Conservation (phyloP, 2,888 invertebrate species). For the Argyresthia goedartella region DNA sequence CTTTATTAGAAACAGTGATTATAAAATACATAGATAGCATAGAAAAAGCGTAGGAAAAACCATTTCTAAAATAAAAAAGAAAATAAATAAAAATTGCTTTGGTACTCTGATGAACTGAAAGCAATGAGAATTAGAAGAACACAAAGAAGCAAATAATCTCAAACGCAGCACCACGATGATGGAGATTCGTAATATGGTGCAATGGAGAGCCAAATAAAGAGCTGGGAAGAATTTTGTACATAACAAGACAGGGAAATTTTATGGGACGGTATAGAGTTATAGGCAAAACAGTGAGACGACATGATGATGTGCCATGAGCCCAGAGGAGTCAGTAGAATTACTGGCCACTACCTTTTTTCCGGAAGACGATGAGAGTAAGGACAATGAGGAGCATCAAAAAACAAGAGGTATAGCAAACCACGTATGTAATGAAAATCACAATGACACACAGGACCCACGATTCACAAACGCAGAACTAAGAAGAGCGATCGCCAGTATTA, state of each 20-base stretch:
- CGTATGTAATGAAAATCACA: background rate
- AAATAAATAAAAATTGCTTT: background rate
- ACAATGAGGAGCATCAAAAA: background rate
- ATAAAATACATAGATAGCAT: background rate
- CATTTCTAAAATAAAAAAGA: background rate
- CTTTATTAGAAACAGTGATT: background rate
- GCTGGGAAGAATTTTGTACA: slow-evolving; percentile 4
- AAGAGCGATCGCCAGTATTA: background rate
- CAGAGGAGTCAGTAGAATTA: background rate
- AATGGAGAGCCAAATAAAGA: background rate
- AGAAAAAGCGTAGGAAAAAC: background rate
- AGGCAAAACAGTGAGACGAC: background rate
- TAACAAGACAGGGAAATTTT: background rate
- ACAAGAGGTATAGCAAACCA: background rate
- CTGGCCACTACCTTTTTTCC: slow-evolving; percentile 5
- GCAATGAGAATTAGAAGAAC: background rate
- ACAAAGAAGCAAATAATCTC: slow-evolving; percentile 3
- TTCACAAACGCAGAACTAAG: slow-evolving; percentile 5
- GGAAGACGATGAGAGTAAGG: too few species aligned
- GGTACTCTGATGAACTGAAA: slow-evolving; percentile 4
- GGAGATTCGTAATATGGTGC: background rate
- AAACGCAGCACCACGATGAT: slow-evolving; percentile 1
- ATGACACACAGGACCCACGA: slow-evolving; percentile 6
- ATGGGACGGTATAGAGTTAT: slow-evolving; percentile 3
- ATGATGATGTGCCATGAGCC: background rate